phyloP scores from a whole-genome alignment of 2,888 invertebrate species.

The Microdon myrmicae region DNA sequence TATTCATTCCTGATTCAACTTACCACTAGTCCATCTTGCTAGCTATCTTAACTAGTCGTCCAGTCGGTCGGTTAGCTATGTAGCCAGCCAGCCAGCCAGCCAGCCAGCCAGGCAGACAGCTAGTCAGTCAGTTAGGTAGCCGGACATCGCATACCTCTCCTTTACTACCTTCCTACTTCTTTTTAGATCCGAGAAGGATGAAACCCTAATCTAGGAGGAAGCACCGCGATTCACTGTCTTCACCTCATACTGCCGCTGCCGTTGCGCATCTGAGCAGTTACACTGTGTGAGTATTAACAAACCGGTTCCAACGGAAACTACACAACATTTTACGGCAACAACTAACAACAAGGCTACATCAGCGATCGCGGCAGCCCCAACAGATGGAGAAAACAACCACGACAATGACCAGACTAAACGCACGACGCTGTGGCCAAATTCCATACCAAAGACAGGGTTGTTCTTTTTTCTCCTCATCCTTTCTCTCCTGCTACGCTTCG shows the following conservation, averaged over 20 bases:
- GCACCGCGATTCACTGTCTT: conserved; percentile 39
- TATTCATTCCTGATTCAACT: conserved; percentile 40
- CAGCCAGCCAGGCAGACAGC: conserved; percentile 20
- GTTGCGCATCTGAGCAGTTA: conserved; percentile 38
- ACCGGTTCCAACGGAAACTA: conserved; percentile 68
- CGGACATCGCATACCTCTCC: conserved; percentile 3
- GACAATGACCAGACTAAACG: not conserved
- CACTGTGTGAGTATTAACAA: conserved; percentile 55
- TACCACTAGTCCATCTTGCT: conserved; percentile 11
- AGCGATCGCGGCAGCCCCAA: conserved; percentile 13
- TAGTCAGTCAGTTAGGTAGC: conserved; percentile 15
- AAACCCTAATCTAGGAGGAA: conserved; percentile 52
- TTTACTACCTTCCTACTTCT: conserved; percentile 29
- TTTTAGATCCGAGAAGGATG: conserved; percentile 29
- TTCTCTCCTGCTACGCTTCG: conserved; percentile 18
- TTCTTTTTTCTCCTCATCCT: conserved; percentile 23
- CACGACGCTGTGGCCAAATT: conserved; percentile 34
- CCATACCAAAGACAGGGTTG: conserved; percentile 42
- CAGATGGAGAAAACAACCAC: conserved; percentile 26
- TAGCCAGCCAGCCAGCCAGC: conserved; percentile 14
- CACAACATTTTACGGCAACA: conserved; percentile 61
- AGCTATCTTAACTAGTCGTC: no score
- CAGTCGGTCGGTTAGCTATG: no score
- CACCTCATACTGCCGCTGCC: conserved; percentile 32
- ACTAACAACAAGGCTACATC: conserved; percentile 27